These are phyloP conservation scores for Formica aserva DNA, from an alignment of 2,888 invertebrate genomes.

Conservation along the genomic window DNA sequence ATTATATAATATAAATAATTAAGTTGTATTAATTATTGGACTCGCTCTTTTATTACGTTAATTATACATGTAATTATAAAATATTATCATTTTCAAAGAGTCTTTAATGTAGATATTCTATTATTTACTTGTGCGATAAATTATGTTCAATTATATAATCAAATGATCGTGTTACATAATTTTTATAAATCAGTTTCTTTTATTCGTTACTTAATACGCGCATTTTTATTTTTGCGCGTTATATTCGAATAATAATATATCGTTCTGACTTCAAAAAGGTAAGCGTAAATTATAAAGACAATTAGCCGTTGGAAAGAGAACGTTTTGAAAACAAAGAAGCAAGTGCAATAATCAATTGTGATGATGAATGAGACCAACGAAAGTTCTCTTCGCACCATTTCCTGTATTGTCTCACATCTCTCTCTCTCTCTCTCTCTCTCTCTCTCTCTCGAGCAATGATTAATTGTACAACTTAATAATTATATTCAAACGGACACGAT, in stretches of 20 bases:
- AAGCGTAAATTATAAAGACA: conserved; percentile 46
- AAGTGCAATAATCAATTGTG: conserved; percentile 50
- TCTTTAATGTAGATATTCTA: background rate
- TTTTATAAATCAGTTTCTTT: background rate
- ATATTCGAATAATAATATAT: background rate
- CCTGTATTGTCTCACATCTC: conserved; percentile 40
- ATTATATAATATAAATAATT: background rate
- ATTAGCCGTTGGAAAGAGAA: conserved; percentile 43
- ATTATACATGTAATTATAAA: background rate
- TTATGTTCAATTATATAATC: conserved; percentile 4
- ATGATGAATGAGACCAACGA: conserved; percentile 56
- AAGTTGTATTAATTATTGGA: background rate
- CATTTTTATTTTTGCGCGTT: conserved; percentile 13
- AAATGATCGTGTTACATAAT: conserved; percentile 1
- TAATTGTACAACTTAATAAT: conserved; percentile 53
- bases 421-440: conserved; percentile 4
- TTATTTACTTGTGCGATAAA: background rate
- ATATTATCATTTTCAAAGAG: conserved; percentile 15
- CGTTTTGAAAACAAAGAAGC: conserved; percentile 47
- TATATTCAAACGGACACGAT: conserved; percentile 50
- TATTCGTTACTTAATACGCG: background rate
- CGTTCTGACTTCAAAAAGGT: conserved; percentile 11
- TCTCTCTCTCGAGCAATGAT: conserved; percentile 38
- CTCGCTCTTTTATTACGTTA: background rate
- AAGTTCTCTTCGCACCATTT: conserved; percentile 52